Evolutionary conservation across 2,113 vertebrate genomes (phyloP), one percentile per base, ranked within the genome.

Genomic region (Nothobranchius kuhntae): DNA sequence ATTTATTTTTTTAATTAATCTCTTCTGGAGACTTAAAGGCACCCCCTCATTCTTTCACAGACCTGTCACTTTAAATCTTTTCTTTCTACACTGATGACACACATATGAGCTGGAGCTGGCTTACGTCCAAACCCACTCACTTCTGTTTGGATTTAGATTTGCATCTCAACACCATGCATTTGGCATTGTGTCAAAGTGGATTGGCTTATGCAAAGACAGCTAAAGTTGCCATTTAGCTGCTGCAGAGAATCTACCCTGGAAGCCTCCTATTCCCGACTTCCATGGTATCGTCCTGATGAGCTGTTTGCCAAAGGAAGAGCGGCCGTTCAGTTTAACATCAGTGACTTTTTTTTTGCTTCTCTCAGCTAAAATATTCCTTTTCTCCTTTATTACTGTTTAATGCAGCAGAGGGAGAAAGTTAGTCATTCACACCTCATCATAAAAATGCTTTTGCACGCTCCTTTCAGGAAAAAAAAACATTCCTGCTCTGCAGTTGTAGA

Each of bases 1-100:
- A 47, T 24, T 40, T 59, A 47, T 24, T 40, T 59, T 53, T 46
- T 45, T 48, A 42, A 47, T 60, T 26, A 60, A 21, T 58, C 65
- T 21, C 38, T 69, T 46, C 1, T 30, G 26, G 56, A 45, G 15
- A 64, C 54, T 38, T 3, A 71, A 57, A 55, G 38, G 30, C 61
- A 38, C 61, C 65, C 53, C n/a, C 2, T 46, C 70, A 26, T 68
- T 64, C 57, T 62, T 60, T 68, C 77, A 73, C 72, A 77, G 54
- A 81, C 56, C 40, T 78, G 78, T 87, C 77, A 38, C 14, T 62
- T 78, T 53, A 69, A 79, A 80, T 83, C 54, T 53, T 68, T 30
- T 36, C 53, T 58, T 21, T 50, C 21, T 21, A 8, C 57, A 36
- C 42, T 70, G 70, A 83, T 61, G 75, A 74, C 57, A 54, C 72